Conservation (phyloP, 2,797 vertebrate species). For the Philypnodon macrostomus region DNA sequence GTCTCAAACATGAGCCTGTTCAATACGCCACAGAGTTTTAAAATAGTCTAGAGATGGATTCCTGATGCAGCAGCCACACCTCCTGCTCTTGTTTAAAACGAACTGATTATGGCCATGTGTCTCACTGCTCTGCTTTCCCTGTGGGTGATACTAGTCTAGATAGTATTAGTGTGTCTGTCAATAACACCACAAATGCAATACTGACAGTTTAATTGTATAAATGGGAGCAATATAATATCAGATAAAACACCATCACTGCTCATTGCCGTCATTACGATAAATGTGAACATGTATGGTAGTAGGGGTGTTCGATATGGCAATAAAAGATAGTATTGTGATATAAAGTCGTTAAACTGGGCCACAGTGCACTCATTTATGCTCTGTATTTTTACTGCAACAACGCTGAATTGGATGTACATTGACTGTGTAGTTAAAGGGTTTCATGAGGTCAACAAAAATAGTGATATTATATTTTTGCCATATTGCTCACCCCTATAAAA, state of each 20-base stretch:
- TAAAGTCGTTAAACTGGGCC: too few species aligned
- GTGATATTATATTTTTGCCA: too few species aligned
- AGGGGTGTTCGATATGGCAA: too few species aligned
- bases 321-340: too few species aligned
- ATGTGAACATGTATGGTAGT: too few species aligned
- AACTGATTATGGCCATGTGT: conserved; percentile 20
- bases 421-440: too few species aligned
- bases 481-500: too few species aligned
- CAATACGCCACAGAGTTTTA: conserved; percentile 2
- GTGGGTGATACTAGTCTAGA: conserved; percentile 11
- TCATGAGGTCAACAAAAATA: too few species aligned
- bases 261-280: too few species aligned
- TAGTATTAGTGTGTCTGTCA: conserved; percentile 6
- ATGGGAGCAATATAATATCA: not conserved
- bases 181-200: not conserved
- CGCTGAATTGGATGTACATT: too few species aligned
- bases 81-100: conserved; percentile 17
- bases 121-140: conserved; percentile 11
- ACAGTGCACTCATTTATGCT: too few species aligned
- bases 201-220: conserved; percentile 3
- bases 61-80: conserved; percentile 25
- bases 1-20: conserved; percentile 11
- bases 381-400: too few species aligned
- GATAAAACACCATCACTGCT: not conserved
- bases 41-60: conserved; percentile 16